phyloP scores from a whole-genome alignment of 1,140 invertebrate genomes.

The Mactra quadrangularis region DNA sequence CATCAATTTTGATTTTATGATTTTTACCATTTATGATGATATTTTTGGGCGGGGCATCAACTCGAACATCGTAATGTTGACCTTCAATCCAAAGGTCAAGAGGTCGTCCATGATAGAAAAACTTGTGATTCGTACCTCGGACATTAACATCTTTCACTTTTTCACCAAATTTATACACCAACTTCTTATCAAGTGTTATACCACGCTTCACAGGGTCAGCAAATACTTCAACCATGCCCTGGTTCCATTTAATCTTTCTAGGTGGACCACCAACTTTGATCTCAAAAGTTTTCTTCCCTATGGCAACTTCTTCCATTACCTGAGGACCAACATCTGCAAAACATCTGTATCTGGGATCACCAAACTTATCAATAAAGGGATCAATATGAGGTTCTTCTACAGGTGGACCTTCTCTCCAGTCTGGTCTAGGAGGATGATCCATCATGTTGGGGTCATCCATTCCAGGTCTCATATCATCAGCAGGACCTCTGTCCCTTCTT shows the following conservation, averaged over 20 bases:
- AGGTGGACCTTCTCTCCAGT: slow-evolving; percentile 9
- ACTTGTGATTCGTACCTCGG: slow-evolving; percentile 64
- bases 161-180: slow-evolving; percentile 81
- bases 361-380: slow-evolving; percentile 50
- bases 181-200: slow-evolving; percentile 71
- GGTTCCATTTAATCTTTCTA: slow-evolving; percentile 68
- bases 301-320: slow-evolving; percentile 76
- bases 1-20: slow-evolving; percentile 78
- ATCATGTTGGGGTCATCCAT: too few species aligned
- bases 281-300: slow-evolving; percentile 79
- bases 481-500: too few species aligned
- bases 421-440: neutral
- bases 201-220: slow-evolving; percentile 74
- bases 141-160: slow-evolving; percentile 74
- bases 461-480: too few species aligned
- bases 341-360: slow-evolving; percentile 61
- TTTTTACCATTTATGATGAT: slow-evolving; percentile 72
- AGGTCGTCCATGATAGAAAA: slow-evolving; percentile 80
- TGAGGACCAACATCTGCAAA: slow-evolving; percentile 61
- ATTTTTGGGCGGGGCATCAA: slow-evolving; percentile 81
- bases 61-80: slow-evolving; percentile 75
- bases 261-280: slow-evolving; percentile 71
- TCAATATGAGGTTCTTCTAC: neutral
- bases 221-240: slow-evolving; percentile 67
- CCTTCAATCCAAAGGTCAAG: slow-evolving; percentile 81